Percentiles rank a stretch among this genome's conserved stretches.
These are phyloP conservation scores for Aphyosemion australe DNA, from an alignment of 2,113 vertebrate species.

Conservation along the genomic window DNA sequence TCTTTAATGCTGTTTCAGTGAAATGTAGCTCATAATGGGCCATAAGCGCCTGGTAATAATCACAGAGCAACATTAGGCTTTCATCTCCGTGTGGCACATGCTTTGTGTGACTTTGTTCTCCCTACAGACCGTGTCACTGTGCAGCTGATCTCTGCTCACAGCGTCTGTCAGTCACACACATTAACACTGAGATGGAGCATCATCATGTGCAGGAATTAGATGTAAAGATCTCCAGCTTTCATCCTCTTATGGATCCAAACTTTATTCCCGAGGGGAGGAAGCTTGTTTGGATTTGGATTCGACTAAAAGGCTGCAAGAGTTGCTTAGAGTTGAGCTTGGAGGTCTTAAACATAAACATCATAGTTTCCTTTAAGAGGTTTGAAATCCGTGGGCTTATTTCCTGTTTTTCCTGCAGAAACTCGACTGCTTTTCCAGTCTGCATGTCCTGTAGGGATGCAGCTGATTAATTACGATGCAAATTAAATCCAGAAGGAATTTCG, in stretches of 20 bases:
- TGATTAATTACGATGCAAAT: too few relatives aligned
- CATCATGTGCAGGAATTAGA: conserved; percentile 20
- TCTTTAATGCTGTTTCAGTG: too few relatives aligned
- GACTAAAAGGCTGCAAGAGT: too few relatives aligned
- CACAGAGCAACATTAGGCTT: conserved; percentile 13
- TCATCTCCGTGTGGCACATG: neutral
- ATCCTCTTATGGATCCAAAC: conserved; percentile 34
- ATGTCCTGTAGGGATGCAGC: neutral
- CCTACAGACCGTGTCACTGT: conserved; percentile 27
- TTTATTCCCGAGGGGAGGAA: conserved; percentile 9
- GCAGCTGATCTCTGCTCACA: conserved; percentile 31
- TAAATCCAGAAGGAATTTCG: too few relatives aligned
- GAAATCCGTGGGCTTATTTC: too few relatives aligned
- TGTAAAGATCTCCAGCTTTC: conserved; percentile 7
- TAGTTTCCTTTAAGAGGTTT: too few relatives aligned
- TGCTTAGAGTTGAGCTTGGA: too few relatives aligned
- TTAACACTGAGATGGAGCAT: neutral
- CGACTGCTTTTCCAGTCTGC: too few relatives aligned
- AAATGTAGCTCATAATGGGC: neutral
- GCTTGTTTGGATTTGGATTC: too few relatives aligned
- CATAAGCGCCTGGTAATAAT: conserved; percentile 29
- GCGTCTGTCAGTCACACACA: conserved; percentile 29
- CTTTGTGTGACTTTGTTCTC: conserved; percentile 7
- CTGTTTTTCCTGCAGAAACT: too few relatives aligned
- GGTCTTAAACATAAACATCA: too few relatives aligned